Percentiles rank a stretch among this genome's conserved stretches.
Evolutionary conservation across 37 sponge, comb jelly and placozoan species (phyloP).

Genomic region (Eunapius fragilis): DNA sequence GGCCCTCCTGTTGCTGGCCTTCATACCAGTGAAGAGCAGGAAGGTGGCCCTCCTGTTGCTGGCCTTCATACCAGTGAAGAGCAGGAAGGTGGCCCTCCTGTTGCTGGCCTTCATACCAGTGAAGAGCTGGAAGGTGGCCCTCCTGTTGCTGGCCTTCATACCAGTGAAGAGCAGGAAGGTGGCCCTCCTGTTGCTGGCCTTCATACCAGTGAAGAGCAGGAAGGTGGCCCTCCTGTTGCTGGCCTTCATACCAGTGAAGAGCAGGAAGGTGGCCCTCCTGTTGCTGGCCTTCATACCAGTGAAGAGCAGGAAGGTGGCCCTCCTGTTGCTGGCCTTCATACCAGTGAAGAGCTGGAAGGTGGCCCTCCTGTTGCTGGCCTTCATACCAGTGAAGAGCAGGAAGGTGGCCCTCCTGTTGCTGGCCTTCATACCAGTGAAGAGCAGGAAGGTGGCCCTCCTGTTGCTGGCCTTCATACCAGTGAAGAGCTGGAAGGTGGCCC

Average conservation of each 20-base stretch:
- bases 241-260: constrained; percentile 46
- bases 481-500: constrained; percentile 56
- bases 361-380: constrained; percentile 59
- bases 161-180: constrained; percentile 56
- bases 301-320: constrained; percentile 55
- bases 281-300: constrained; percentile 57
- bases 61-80: constrained; percentile 46
- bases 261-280: constrained; percentile 61
- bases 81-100: constrained; percentile 61
- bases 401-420: constrained; percentile 68
- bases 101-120: constrained; percentile 57
- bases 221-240: constrained; percentile 68
- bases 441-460: constrained; percentile 61
- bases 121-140: constrained; percentile 56
- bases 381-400: constrained; percentile 54
- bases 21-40: constrained; percentile 54
- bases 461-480: constrained; percentile 57
- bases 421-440: constrained; percentile 46
- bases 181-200: constrained; percentile 59
- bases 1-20: constrained; percentile 59
- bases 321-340: constrained; percentile 60
- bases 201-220: constrained; percentile 54
- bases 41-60: constrained; percentile 68
- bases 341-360: constrained; percentile 58
- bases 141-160: constrained; percentile 60